Conservation (phyloP, 2,797 vertebrate genomes). For the Phrynocephalus forsythii region DNA sequence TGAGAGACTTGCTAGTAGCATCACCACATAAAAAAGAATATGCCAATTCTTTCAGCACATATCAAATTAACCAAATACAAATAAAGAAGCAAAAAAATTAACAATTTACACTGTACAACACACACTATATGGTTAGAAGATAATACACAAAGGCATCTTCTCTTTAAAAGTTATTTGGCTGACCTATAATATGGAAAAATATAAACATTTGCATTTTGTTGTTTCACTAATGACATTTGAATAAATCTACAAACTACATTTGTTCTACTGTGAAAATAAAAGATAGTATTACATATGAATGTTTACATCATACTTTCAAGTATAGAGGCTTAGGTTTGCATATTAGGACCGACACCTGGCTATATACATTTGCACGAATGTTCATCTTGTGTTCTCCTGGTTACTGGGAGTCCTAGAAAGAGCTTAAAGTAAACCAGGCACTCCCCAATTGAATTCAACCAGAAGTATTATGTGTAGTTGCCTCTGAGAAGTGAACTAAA, state of each 20-base stretch:
- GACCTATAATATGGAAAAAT: background rate
- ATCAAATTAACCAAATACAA: background rate
- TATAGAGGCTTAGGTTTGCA: background rate
- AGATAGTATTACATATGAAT: background rate
- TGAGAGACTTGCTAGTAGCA: background rate
- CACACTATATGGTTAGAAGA: background rate
- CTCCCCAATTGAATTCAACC: background rate
- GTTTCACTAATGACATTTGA: background rate
- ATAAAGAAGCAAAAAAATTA: background rate
- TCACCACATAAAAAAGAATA: background rate
- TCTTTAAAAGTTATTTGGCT: background rate
- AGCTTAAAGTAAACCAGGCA: background rate
- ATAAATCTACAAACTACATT: background rate
- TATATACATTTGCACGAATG: background rate
- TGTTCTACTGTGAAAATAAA: background rate
- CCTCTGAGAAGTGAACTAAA: background rate
- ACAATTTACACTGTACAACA: background rate
- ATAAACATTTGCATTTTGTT: background rate
- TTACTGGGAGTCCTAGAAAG: background rate
- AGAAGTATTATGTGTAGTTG: background rate
- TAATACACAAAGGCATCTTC: background rate
- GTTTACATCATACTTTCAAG: background rate
- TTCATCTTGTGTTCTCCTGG: background rate
- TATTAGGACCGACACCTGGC: background rate
- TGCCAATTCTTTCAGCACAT: background rate